Evolutionary conservation across 1,140 invertebrate genomes (phyloP).

Genomic region (Hylyphantes graminicola): DNA sequence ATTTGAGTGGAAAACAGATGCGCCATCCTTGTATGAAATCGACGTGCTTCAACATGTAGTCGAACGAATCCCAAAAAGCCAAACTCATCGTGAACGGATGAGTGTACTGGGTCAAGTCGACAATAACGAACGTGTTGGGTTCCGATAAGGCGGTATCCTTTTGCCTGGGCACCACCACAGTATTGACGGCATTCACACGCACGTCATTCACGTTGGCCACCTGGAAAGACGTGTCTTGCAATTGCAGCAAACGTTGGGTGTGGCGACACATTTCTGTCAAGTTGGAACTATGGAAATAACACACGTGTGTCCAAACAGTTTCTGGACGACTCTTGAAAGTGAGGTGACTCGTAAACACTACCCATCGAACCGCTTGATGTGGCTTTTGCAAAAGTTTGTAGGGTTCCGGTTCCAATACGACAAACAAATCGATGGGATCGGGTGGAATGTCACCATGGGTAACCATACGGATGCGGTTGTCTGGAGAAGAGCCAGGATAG

Average conservation of each 20-base stretch:
- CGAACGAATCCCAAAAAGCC: constrained; percentile 2
- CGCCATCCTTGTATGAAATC: not conserved
- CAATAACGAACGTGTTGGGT: not conserved
- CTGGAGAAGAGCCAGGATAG: not conserved
- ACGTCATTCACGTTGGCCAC: not conserved
- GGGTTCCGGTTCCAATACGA: not conserved
- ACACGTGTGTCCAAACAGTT: not conserved
- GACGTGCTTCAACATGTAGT: not conserved
- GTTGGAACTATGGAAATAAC: not conserved
- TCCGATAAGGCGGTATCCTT: not conserved
- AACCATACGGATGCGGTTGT: not conserved
- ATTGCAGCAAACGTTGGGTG: not conserved
- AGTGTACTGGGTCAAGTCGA: constrained; percentile 2
- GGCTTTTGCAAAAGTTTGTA: not conserved
- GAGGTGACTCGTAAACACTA: not conserved
- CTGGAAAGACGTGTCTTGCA: not conserved
- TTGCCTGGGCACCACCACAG: not conserved
- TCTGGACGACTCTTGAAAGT: not conserved
- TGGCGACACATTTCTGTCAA: not conserved
- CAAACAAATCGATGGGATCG: not conserved
- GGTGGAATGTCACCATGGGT: not conserved
- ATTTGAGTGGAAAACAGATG: constrained; percentile 1
- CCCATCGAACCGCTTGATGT: not conserved
- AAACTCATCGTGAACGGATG: not conserved
- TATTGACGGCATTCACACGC: not conserved